Base-by-base conservation (phyloP, 2,797 vertebrate genomes). In the Myioborus miniatus region DNA sequence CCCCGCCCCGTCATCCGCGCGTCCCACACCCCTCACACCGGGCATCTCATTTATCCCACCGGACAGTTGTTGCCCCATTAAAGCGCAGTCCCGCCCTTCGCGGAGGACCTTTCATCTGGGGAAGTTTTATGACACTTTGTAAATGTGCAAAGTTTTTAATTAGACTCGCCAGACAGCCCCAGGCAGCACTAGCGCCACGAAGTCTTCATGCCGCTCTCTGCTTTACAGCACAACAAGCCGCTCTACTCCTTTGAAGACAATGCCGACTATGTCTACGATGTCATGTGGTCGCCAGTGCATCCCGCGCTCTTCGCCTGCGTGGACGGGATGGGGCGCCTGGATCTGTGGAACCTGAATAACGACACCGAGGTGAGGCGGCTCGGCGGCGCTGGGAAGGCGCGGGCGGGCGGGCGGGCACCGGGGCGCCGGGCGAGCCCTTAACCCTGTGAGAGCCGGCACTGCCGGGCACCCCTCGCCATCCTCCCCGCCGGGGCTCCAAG, bases 191-290 rank as follows among this genome's bases (percentile, higher is more conserved):
- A 99, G 99, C 99, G 99, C 99, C 99, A 93, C 98, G 96, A 96
- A 97, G 98, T 98, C 98, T 98, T 98, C 98, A 98, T 97, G 96
- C 98, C 87, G 98, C 98, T 97, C 97, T 96, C 97, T 97, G 94
- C 97, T 97, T 96, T 87, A 60, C 98, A 99, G 99, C 99, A 99
- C 98, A 99, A 99, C 98, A 99, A 99, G 98, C 99, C 99, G 96
- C 98, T 99, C 94, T 99, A 99, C 98, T 99, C 99, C 86, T 99
- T 99, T 97, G 99, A 99, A 98, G 99, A 99, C 98, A 99, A 99
- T 84, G 99, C 99, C 8, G 99, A 99, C 98, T 99, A 99, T 87
- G 99, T 99, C 96, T 99, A 99, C 96, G 99, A 99, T 68, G 99
- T 99, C 98, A 99, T 99, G 99, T 99, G 99, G 99, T 99, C 99